phyloP scores from a whole-genome alignment of 2,797 vertebrate species.

The Adrianichthys oophorus region DNA sequence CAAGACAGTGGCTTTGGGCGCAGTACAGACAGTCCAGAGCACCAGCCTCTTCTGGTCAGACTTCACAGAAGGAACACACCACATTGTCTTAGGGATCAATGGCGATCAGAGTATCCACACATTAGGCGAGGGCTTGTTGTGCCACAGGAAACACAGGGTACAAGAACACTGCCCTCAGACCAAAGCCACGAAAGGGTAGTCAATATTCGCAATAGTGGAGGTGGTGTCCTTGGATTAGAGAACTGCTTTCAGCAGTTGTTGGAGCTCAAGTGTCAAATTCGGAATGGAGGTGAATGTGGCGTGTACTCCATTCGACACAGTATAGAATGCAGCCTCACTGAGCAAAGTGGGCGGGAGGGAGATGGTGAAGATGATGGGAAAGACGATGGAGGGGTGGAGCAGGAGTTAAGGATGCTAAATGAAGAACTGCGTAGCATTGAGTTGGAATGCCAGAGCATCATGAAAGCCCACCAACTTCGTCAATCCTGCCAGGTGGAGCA shows the following conservation, averaged over 20 bases:
- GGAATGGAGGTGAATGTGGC: constrained; percentile 87
- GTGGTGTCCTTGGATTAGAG: constrained; percentile 69
- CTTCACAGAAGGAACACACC: constrained; percentile 66
- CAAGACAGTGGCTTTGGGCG: constrained; percentile 90
- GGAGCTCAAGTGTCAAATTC: constrained; percentile 94
- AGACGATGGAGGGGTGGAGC: constrained; percentile 80
- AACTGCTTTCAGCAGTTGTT: constrained; percentile 91
- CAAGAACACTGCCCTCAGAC: constrained; percentile 44
- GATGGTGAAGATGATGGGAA: constrained; percentile 71
- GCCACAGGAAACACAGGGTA: constrained; percentile 42
- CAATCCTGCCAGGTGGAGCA: constrained; percentile 75
- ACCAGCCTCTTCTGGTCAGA: constrained; percentile 77
- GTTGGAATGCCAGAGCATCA: constrained; percentile 94
- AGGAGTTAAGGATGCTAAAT: constrained; percentile 91
- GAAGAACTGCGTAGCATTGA: constrained; percentile 94
- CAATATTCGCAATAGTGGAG: constrained; percentile 53
- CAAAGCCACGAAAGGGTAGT: constrained; percentile 52
- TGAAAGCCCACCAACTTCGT: constrained; percentile 90
- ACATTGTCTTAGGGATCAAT: constrained; percentile 69
- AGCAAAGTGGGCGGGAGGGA: constrained; percentile 68
- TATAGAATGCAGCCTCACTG: constrained; percentile 87
- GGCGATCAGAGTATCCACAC: constrained; percentile 69
- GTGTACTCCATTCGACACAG: constrained; percentile 92
- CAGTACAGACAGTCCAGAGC: constrained; percentile 88
- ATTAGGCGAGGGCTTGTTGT: constrained; percentile 23